Evolutionary conservation across 2,888 invertebrate species (phyloP).

Genomic region (Miltochrista miniata): DNA sequence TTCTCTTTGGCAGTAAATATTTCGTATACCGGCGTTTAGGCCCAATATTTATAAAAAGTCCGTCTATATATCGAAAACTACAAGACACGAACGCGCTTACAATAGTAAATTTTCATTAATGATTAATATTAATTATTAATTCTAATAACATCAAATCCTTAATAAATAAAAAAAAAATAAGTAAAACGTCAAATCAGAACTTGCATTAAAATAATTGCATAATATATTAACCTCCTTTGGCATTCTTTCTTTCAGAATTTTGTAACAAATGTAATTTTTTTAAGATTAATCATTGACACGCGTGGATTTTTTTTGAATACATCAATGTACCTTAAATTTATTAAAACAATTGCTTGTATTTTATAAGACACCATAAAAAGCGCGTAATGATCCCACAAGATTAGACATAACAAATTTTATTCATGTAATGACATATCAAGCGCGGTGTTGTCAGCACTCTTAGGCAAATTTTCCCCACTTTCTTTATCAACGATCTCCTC

Average conservation of each 20-base stretch:
- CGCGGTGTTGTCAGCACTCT: constrained; percentile 50
- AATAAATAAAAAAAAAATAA: constrained; percentile 29
- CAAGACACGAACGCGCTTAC: constrained; percentile 26
- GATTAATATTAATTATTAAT: constrained; percentile 10
- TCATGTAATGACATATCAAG: constrained; percentile 70
- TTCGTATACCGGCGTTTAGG: constrained; percentile 46
- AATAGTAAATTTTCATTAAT: constrained; percentile 26
- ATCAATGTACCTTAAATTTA: neutral
- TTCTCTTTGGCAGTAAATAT: constrained; percentile 58
- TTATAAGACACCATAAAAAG: neutral
- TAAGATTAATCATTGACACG: neutral
- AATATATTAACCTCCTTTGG: constrained; percentile 25
- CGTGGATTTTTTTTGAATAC: neutral
- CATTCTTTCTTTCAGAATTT: constrained; percentile 20
- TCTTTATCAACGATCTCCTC: constrained; percentile 38
- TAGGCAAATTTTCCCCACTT: constrained; percentile 33
- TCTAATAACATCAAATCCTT: constrained; percentile 29
- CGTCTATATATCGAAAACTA: constrained; percentile 17
- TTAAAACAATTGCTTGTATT: neutral
- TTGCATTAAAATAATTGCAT: constrained; percentile 32
- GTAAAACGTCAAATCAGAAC: constrained; percentile 20
- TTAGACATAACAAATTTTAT: constrained; percentile 22
- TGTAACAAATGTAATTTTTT: constrained; percentile 4
- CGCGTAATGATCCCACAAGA: neutral
- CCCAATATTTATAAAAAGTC: constrained; percentile 22